These are phyloP conservation scores for Cheirogaleus medius DNA, from an alignment of 2,113 vertebrate genomes.

Conservation along the genomic window DNA sequence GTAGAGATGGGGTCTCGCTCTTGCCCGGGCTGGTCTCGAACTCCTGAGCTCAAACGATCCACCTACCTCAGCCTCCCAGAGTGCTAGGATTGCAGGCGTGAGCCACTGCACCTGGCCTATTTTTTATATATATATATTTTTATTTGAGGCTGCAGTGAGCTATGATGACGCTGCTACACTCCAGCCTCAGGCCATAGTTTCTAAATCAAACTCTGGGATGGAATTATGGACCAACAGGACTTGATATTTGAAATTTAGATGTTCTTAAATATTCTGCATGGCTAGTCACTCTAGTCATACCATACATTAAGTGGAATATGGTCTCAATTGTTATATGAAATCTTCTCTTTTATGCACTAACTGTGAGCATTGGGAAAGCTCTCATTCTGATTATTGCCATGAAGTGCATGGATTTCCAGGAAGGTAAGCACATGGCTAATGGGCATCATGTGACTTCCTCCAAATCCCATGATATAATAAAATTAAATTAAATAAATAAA, in stretches of 20 bases:
- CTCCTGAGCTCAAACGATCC: too few species aligned
- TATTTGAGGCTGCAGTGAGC: too few species aligned
- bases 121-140: too few species aligned
- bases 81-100: too few species aligned
- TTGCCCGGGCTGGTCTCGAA: too few species aligned
- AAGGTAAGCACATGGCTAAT: neutral
- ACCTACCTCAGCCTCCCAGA: too few species aligned
- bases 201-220: neutral
- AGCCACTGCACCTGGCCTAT: too few species aligned
- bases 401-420: neutral
- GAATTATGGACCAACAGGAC: neutral
- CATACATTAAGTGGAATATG: neutral
- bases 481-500: neutral
- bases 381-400: neutral
- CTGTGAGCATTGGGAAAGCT: neutral
- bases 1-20: too few species aligned
- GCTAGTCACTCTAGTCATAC: neutral
- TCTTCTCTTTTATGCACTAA: neutral
- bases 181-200: neutral
- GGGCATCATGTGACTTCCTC: neutral
- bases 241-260: slow-evolving; percentile 2
- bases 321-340: neutral
- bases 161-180: too few species aligned
- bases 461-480: neutral
- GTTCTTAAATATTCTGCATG: neutral